phyloP scores from a whole-genome alignment of 2,113 vertebrate species.

The Petrocephalus microphthalmus region DNA sequence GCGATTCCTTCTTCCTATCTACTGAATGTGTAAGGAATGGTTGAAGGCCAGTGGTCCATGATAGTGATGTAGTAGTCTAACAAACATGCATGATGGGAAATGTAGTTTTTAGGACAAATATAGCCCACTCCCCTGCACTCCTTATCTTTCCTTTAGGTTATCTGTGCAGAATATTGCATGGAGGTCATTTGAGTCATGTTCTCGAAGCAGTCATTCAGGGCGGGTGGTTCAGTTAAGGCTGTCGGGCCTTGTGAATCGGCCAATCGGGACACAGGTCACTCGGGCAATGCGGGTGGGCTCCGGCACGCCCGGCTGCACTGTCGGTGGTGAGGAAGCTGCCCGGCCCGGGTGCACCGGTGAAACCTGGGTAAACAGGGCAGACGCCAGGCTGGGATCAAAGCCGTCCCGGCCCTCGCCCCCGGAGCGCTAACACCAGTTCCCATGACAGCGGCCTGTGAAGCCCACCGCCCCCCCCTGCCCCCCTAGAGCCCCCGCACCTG shows the following conservation, averaged over 20 bases:
- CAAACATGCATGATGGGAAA: not conserved
- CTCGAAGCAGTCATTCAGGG: not conserved
- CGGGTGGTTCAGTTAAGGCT: not conserved
- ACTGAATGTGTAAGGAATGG: not conserved
- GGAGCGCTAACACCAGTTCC: not conserved
- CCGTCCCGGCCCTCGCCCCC: not conserved
- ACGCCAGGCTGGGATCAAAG: not conserved
- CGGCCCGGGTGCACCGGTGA: not conserved
- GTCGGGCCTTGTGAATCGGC: not conserved
- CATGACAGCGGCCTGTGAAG: not conserved
- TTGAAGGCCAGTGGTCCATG: not conserved
- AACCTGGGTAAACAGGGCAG: not conserved
- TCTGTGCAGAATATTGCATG: not conserved
- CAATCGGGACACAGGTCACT: not conserved
- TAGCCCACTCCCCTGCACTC: not conserved
- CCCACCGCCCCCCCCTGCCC: no score
- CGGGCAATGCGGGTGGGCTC: not conserved
- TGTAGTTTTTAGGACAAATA: not conserved
- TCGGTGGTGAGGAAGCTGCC: not conserved
- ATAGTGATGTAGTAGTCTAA: not conserved
- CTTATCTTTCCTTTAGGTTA: not conserved
- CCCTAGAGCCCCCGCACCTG: not conserved
- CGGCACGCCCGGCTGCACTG: not conserved
- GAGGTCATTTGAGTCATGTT: not conserved
- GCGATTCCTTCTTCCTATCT: not conserved